phyloP scores from a whole-genome alignment of 23 tunicate genomes.

The Trididemnum clinides region DNA sequence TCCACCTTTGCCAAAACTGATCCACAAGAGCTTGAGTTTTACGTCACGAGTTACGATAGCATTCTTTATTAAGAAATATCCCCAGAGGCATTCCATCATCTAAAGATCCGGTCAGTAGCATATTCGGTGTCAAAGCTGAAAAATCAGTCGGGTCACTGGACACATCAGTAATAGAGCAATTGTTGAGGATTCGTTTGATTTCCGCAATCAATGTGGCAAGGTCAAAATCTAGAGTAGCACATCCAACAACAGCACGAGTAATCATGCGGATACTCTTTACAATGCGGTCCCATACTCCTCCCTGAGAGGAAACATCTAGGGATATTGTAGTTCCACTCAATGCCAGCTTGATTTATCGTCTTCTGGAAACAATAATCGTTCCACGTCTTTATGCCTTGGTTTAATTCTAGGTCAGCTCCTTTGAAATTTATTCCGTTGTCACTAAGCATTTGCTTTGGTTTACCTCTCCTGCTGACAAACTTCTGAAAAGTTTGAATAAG shows the following conservation, averaged over 20 bases:
- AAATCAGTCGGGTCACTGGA: neutral
- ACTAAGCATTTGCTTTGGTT: neutral
- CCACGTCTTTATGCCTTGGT: conserved; percentile 1
- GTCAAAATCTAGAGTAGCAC: neutral
- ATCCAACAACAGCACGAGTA: neutral
- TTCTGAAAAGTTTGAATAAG: conserved; percentile 20
- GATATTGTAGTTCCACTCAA: neutral
- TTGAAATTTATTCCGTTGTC: conserved; percentile 18
- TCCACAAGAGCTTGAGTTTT: neutral
- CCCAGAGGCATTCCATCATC: neutral
- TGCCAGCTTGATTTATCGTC: neutral
- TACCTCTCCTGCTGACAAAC: neutral
- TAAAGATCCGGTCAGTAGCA: neutral
- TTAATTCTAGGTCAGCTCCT: conserved; percentile 26
- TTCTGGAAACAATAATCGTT: neutral
- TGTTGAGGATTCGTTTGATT: neutral
- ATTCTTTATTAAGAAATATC: neutral
- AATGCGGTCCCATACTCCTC: conserved; percentile 8
- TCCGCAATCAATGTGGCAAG: neutral
- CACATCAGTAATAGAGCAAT: neutral
- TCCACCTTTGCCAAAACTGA: neutral
- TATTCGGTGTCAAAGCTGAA: neutral
- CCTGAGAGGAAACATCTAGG: neutral
- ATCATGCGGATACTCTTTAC: neutral
- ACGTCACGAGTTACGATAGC: neutral